These are phyloP conservation scores for Mohoua ochrocephala DNA, from an alignment of 2,113 vertebrate genomes.

Conservation along the genomic window DNA sequence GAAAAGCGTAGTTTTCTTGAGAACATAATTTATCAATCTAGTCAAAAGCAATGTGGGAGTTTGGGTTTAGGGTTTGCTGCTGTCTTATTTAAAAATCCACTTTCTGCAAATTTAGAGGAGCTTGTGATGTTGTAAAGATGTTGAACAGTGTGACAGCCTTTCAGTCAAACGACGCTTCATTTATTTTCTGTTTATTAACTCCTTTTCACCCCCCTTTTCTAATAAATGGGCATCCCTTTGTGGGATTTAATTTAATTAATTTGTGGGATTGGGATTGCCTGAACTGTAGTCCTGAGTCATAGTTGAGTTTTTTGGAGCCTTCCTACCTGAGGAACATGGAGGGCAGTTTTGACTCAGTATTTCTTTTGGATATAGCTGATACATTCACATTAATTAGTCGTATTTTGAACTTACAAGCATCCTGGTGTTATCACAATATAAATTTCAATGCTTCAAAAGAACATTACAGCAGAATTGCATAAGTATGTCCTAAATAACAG, in stretches of 20 bases:
- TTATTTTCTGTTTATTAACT: not conserved
- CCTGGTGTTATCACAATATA: not conserved
- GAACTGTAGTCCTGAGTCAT: not conserved
- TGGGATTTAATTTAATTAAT: not conserved
- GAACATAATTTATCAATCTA: not conserved
- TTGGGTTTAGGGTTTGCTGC: not conserved
- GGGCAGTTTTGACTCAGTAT: not conserved
- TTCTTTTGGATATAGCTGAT: not conserved
- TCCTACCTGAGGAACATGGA: not conserved
- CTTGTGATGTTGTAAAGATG: not conserved
- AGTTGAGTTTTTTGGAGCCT: not conserved
- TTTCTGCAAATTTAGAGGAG: not conserved
- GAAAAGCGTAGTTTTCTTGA: not conserved
- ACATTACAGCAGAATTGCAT: not conserved
- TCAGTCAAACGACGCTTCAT: not conserved
- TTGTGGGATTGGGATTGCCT: not conserved
- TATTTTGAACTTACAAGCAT: not conserved
- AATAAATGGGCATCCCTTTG: not conserved
- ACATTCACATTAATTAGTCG: not conserved
- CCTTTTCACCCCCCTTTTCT: fast-evolving
- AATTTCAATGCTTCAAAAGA: not conserved
- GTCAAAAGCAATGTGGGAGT: not conserved
- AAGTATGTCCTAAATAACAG: not conserved
- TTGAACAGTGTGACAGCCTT: not conserved
- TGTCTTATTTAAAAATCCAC: not conserved